Percentiles rank a stretch among this genome's conserved stretches.
phyloP scores from a whole-genome alignment of 2,888 invertebrate genomes.

The Allacma fusca region DNA sequence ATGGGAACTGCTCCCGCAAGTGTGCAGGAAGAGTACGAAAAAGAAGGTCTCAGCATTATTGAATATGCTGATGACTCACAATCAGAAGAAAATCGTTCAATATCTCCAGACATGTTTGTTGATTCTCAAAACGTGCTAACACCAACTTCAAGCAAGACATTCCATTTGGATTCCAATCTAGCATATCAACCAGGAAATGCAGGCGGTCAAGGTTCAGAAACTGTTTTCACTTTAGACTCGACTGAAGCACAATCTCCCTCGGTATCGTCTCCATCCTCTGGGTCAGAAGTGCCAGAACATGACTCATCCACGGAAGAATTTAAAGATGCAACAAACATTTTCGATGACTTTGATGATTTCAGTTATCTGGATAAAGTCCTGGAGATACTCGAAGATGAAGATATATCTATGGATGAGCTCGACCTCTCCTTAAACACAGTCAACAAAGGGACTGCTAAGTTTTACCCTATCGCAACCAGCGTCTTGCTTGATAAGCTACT shows the following conservation, averaged over 20 bases:
- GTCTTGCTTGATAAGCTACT: conserved; percentile 13
- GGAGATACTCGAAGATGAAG: neutral
- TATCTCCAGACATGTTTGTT: conserved; percentile 26
- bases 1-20: neutral
- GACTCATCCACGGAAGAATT: neutral
- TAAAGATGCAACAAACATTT: neutral
- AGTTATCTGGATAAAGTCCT: conserved; percentile 25
- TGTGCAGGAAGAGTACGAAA: conserved; percentile 27
- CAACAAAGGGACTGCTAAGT: neutral
- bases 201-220: neutral
- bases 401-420: neutral
- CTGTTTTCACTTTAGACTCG: neutral
- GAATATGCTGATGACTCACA: conserved; percentile 30
- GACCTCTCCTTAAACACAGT: neutral
- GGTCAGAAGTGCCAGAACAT: neutral
- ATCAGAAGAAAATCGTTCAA: neutral
- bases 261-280: neutral
- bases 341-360: conserved; percentile 28
- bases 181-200: neutral
- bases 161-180: conserved; percentile 7
- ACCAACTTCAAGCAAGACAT: neutral
- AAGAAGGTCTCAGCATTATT: conserved; percentile 35
- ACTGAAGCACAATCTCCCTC: neutral
- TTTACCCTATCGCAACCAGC: conserved; percentile 25
- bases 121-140: neutral